phyloP scores from a whole-genome alignment of 2,797 vertebrate genomes.

The Miopithecus talapoin region DNA sequence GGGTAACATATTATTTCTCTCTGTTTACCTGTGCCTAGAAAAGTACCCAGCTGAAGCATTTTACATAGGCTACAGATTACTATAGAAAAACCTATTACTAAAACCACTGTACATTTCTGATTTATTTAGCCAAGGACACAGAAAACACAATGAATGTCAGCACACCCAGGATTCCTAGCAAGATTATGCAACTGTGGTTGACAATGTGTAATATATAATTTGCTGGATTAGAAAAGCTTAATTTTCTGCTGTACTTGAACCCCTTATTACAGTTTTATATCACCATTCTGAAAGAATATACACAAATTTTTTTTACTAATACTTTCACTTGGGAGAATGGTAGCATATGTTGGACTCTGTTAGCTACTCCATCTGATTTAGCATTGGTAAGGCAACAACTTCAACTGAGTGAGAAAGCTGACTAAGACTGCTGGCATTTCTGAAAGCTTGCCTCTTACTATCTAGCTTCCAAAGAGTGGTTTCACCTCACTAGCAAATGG shows the following conservation, averaged over 20 bases:
- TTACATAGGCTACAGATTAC: neutral
- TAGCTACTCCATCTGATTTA: neutral
- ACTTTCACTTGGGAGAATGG: neutral
- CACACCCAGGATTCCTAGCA: neutral
- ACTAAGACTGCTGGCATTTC: neutral
- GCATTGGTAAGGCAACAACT: neutral
- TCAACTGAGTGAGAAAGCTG: neutral
- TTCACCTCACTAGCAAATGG: neutral
- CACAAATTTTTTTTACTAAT: neutral
- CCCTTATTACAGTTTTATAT: neutral
- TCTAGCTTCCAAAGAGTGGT: neutral
- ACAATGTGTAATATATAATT: neutral
- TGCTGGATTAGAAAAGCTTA: neutral
- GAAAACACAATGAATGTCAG: neutral
- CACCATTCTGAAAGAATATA: neutral
- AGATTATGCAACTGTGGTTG: neutral
- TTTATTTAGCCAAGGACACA: neutral
- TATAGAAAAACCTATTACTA: neutral
- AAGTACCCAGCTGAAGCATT: neutral
- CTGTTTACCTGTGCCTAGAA: neutral
- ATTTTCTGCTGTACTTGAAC: neutral
- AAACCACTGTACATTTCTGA: neutral
- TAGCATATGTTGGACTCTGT: neutral
- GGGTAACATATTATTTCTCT: neutral
- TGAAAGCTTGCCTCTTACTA: neutral